Evolutionary conservation across 2,113 vertebrate genomes (phyloP).

Genomic region (Tachysurus vachellii): DNA sequence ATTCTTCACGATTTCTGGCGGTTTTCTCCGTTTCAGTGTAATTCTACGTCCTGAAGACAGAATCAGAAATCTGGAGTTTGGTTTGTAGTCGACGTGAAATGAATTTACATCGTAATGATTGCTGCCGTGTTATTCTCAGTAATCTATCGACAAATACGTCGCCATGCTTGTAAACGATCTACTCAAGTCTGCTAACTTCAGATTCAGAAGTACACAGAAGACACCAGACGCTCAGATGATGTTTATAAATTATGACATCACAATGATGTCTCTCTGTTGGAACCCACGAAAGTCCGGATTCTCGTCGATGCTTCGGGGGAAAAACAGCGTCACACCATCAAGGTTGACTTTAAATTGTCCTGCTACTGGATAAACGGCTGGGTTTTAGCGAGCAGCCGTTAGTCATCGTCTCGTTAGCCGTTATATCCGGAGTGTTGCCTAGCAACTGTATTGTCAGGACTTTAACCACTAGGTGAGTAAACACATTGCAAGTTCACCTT

Average conservation of each 20-base stretch:
- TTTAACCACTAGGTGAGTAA: neutral
- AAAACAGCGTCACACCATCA: too few relatives aligned
- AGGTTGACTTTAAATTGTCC: neutral
- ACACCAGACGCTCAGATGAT: too few relatives aligned
- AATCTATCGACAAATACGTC: too few relatives aligned
- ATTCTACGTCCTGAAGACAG: neutral
- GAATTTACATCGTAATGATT: neutral
- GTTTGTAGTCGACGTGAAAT: neutral
- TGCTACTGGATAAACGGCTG: neutral
- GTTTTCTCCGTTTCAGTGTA: neutral
- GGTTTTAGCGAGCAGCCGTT: neutral
- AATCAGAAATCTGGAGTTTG: neutral
- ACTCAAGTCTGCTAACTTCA: too few relatives aligned
- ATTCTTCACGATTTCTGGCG: too few relatives aligned
- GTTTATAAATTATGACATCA: neutral
- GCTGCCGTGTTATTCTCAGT: neutral
- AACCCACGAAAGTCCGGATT: neutral
- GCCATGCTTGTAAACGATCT: too few relatives aligned
- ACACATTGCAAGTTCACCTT: neutral
- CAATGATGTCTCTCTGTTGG: neutral
- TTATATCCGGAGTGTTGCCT: neutral
- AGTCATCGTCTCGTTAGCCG: neutral
- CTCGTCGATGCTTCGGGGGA: neutral
- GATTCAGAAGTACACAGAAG: too few relatives aligned
- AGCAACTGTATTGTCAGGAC: neutral